These are phyloP conservation scores for Falco naumanni DNA, from an alignment of 2,797 vertebrate species.

Conservation along the genomic window DNA sequence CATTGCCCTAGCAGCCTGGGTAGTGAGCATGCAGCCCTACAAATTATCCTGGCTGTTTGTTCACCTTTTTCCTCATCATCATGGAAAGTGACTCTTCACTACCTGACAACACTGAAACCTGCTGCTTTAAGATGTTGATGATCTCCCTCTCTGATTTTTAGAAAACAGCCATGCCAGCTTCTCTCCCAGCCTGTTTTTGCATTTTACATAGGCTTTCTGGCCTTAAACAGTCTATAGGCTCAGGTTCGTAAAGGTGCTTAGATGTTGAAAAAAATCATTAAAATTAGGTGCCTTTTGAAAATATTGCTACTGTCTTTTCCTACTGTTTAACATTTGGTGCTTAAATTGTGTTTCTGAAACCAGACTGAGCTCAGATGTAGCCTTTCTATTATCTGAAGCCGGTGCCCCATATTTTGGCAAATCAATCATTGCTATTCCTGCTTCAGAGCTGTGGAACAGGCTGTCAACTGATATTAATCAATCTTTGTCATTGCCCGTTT, in stretches of 20 bases:
- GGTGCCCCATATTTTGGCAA: slow-evolving; percentile 61
- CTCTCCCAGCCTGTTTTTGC: not conserved
- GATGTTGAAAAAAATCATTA: not conserved
- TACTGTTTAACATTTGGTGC: slow-evolving; percentile 5
- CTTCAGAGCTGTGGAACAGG: slow-evolving; percentile 29
- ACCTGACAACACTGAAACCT: not conserved
- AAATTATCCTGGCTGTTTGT: not conserved
- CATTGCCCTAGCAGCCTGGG: not conserved
- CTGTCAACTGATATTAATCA: slow-evolving; percentile 76
- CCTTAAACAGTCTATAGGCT: not conserved
- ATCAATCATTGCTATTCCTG: slow-evolving; percentile 72
- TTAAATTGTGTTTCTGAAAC: slow-evolving; percentile 8
- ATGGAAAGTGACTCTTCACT: not conserved
- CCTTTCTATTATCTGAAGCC: slow-evolving; percentile 38
- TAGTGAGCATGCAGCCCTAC: not conserved
- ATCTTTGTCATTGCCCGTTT: slow-evolving; percentile 63
- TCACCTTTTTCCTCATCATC: not conserved
- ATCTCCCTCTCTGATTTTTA: not conserved
- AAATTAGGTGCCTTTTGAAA: not conserved
- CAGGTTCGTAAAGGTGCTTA: not conserved
- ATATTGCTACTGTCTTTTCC: not conserved
- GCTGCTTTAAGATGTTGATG: not conserved
- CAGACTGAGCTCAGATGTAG: slow-evolving; percentile 45
- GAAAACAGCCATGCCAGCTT: not conserved
- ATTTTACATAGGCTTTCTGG: not conserved